These are phyloP conservation scores for Syrphus vitripennis DNA, from an alignment of 2,888 invertebrate genomes.

Conservation along the genomic window DNA sequence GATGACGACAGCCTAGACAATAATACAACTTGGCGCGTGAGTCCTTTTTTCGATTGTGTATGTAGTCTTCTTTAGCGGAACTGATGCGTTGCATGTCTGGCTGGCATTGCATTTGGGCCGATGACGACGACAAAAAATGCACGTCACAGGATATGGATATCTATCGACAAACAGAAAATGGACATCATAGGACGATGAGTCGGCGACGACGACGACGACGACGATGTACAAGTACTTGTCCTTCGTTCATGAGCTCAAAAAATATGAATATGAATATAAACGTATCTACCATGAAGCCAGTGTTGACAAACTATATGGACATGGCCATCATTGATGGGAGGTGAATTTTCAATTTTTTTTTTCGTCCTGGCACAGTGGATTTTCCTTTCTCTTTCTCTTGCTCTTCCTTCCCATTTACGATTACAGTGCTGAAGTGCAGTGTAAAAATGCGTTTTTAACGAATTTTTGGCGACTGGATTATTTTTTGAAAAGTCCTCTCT, in stretches of 20 bases:
- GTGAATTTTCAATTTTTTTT: background rate
- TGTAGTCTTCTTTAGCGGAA: slow-evolving; percentile 9
- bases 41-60: slow-evolving; percentile 35
- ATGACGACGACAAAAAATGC: slow-evolving; percentile 61
- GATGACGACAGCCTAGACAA: slow-evolving; percentile 70
- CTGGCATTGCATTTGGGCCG: slow-evolving; percentile 55
- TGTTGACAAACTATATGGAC: slow-evolving; percentile 49
- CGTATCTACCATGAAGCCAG: slow-evolving; percentile 31
- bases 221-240: slow-evolving; percentile 27
- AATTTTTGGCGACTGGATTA: background rate
- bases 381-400: background rate
- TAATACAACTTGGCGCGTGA: slow-evolving; percentile 66
- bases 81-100: slow-evolving; percentile 57
- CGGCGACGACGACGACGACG: background rate
- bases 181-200: slow-evolving; percentile 26
- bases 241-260: background rate
- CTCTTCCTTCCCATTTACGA: background rate
- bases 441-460: slow-evolving; percentile 52
- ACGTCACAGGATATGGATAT: slow-evolving; percentile 67
- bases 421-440: slow-evolving; percentile 14
- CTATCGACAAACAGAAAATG: slow-evolving; percentile 64
- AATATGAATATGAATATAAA: slow-evolving; percentile 52
- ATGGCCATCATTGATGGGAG: slow-evolving; percentile 34
- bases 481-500: slow-evolving; percentile 15
- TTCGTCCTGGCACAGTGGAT: background rate